A percentile compares a stretch with the other conserved stretches of the same genome.
Conservation (phyloP, 2,888 invertebrate species). For the Eupithecia exiguata region DNA sequence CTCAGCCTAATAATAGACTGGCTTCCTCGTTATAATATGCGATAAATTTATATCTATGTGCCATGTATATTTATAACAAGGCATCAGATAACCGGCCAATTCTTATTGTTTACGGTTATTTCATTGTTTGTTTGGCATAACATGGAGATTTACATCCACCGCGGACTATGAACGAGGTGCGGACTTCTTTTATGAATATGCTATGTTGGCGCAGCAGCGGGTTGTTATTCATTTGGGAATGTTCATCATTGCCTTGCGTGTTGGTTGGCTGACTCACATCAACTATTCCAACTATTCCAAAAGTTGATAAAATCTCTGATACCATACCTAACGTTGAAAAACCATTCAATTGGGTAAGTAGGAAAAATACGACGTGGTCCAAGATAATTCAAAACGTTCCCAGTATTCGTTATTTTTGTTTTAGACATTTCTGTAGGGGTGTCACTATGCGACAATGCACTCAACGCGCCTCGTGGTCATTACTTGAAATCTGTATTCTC, state of each 20-base stretch:
- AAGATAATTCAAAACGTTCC: background rate
- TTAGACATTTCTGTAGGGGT: background rate
- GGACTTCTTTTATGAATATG: slow-evolving; percentile 31
- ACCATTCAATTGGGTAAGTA: background rate
- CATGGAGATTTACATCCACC: slow-evolving; percentile 35
- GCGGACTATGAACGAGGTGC: slow-evolving; percentile 37
- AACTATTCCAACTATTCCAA: slow-evolving; percentile 8
- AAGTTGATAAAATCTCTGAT: slow-evolving; percentile 17
- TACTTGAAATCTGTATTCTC: background rate
- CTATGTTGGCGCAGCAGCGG: slow-evolving; percentile 34
- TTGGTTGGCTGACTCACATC: slow-evolving; percentile 20
- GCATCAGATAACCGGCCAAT: slow-evolving; percentile 31
- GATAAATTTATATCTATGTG: slow-evolving; percentile 26
- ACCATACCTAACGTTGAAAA: background rate
- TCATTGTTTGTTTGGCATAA: slow-evolving; percentile 41
- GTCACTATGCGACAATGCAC: background rate
- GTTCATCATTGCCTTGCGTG: slow-evolving; percentile 34
- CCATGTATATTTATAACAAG: slow-evolving; percentile 12
- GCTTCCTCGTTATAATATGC: slow-evolving; percentile 38
- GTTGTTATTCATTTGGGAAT: slow-evolving; percentile 21
- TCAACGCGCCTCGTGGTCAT: background rate
- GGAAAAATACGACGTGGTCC: background rate
- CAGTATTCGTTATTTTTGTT: background rate
- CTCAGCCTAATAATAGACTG: slow-evolving; percentile 38
- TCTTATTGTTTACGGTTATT: slow-evolving; percentile 39